Evolutionary conservation across 1,140 invertebrate genomes (phyloP).

Genomic region (Frieseomelitta varia): DNA sequence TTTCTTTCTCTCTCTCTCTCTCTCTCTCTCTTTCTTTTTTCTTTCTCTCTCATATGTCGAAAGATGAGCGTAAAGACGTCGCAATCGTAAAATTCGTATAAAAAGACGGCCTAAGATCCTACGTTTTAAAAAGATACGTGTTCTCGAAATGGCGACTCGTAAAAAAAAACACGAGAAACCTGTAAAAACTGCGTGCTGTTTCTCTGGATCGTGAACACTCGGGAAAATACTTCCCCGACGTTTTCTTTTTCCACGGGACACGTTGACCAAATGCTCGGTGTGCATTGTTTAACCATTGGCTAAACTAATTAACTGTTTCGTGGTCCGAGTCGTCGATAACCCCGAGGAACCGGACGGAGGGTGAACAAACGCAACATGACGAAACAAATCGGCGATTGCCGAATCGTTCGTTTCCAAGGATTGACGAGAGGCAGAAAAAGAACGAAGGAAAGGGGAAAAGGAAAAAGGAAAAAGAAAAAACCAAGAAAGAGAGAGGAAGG

Average conservation of each 20-base stretch:
- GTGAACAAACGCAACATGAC: not conserved
- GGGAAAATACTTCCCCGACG: rapidly evolving
- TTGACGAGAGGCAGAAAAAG: not conserved
- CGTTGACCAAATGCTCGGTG: not conserved
- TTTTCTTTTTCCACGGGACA: not conserved
- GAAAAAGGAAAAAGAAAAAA: not conserved
- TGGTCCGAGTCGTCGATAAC: not conserved
- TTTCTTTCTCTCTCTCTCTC: not conserved
- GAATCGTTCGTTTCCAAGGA: not conserved
- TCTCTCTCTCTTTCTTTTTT: not conserved
- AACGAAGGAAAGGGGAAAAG: not conserved
- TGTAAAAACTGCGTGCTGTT: not conserved
- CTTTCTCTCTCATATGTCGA: too few species aligned
- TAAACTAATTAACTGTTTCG: not conserved
- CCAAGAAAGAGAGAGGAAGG: rapidly evolving
- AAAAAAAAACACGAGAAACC: not conserved
- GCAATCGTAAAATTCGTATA: not conserved
- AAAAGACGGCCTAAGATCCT: too few species aligned
- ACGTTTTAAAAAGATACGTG: not conserved
- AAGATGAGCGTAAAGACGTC: not conserved
- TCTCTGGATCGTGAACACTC: not conserved
- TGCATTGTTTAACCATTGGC: not conserved
- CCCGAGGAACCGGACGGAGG: not conserved
- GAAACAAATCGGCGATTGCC: too few species aligned
- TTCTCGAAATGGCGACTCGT: not conserved